phyloP scores from a whole-genome alignment of 1,140 invertebrate genomes.

The Sitophilus oryzae region DNA sequence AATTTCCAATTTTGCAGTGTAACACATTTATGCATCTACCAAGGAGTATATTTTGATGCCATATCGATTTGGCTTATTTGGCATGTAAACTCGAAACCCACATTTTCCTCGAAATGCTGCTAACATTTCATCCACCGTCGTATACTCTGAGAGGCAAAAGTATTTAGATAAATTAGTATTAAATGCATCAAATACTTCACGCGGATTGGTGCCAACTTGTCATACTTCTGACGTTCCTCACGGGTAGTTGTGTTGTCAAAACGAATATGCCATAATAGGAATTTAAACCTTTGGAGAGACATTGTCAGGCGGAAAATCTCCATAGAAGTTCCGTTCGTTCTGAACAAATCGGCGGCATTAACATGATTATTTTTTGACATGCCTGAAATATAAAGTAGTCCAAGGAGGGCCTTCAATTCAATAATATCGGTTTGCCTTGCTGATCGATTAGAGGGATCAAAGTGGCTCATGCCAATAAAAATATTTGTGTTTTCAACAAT shows the following conservation, averaged over 20 bases:
- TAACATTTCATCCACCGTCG: slow-evolving; percentile 27
- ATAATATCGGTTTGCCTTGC: too few relatives aligned
- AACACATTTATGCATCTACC: slow-evolving; percentile 35
- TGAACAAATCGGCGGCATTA: not conserved
- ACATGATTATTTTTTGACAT: not conserved
- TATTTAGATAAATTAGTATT: slow-evolving; percentile 10
- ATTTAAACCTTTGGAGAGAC: too few relatives aligned
- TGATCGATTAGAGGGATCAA: too few relatives aligned
- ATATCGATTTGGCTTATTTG: slow-evolving; percentile 39
- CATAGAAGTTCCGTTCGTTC: slow-evolving; percentile 5
- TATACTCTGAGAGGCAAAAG: not conserved
- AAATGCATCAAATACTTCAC: slow-evolving; percentile 27
- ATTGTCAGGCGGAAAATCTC: slow-evolving; percentile 24
- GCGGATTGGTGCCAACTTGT: slow-evolving; percentile 27
- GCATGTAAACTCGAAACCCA: slow-evolving; percentile 35
- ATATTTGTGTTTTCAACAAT: too few relatives aligned
- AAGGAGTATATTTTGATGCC: slow-evolving; percentile 37
- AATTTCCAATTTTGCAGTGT: slow-evolving; percentile 34
- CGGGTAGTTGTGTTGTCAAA: slow-evolving; percentile 31
- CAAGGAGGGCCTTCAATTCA: slow-evolving; percentile 3
- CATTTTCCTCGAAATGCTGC: slow-evolving; percentile 26
- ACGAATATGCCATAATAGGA: slow-evolving; percentile 18
- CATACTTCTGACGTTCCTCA: slow-evolving; percentile 12
- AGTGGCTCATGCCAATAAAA: too few relatives aligned
- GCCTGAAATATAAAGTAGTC: not conserved